These are phyloP conservation scores for Beris morrisii DNA, from an alignment of 2,888 invertebrate genomes.

Conservation along the genomic window DNA sequence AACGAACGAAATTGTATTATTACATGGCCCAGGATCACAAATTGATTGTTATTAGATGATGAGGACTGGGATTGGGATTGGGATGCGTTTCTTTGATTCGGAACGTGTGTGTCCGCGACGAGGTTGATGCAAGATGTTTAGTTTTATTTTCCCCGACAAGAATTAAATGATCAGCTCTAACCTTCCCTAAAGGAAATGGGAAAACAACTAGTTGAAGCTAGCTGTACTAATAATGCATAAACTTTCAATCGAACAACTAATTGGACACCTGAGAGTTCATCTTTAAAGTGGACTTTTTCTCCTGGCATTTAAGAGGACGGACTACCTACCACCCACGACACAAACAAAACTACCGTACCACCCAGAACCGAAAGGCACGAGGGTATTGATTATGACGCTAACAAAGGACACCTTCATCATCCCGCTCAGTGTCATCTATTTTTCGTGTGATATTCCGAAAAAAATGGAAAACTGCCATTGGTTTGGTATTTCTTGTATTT, in stretches of 20 bases:
- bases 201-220: no score
- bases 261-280: no score
- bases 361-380: constrained; percentile 36
- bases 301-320: no score
- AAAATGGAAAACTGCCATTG: constrained; percentile 6
- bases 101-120: constrained; percentile 25
- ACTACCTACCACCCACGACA: no score
- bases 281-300: no score
- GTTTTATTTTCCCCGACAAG: no score
- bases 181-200: no score
- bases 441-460: constrained; percentile 12
- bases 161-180: no score
- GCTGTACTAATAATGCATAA: no score
- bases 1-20: constrained; percentile 43
- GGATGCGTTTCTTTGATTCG: constrained; percentile 27
- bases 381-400: constrained; percentile 30
- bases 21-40: constrained; percentile 33
- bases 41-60: constrained; percentile 35
- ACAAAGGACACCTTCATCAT: constrained; percentile 32
- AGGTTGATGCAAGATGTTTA: not conserved
- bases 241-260: no score
- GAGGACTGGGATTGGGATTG: not conserved
- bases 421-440: constrained; percentile 25
- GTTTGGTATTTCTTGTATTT: not conserved
- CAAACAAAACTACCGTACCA: constrained; percentile 16